phyloP scores from a whole-genome alignment of 2,888 invertebrate species.

The Sinelater perroti region DNA sequence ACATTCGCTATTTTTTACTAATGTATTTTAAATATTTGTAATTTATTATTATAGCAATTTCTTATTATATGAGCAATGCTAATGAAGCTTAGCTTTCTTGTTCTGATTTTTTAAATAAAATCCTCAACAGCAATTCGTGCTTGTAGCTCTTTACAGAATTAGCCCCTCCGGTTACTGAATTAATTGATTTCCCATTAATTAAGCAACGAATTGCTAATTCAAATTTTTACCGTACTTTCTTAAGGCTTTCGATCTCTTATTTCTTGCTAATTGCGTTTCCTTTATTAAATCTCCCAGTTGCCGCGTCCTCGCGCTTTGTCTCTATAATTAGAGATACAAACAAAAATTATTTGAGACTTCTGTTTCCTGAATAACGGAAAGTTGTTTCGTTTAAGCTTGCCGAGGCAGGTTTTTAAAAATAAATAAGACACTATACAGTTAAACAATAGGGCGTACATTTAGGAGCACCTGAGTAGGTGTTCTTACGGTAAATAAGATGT shows the following conservation, averaged over 20 bases:
- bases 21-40: too few species aligned
- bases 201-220: background rate
- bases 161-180: background rate
- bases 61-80: too few species aligned
- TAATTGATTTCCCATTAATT: conserved; percentile 4
- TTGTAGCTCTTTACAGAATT: too few species aligned
- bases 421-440: too few species aligned
- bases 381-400: too few species aligned
- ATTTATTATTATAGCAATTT: too few species aligned
- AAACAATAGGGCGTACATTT: conserved; percentile 3
- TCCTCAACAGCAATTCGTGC: too few species aligned
- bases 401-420: too few species aligned
- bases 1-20: too few species aligned
- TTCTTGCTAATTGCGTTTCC: conserved; percentile 4
- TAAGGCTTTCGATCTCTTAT: conserved; percentile 11
- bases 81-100: too few species aligned
- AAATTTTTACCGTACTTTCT: conserved; percentile 3
- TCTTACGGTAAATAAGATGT: background rate
- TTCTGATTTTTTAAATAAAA: too few species aligned
- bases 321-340: conserved; percentile 5
- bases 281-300: conserved; percentile 7
- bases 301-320: background rate
- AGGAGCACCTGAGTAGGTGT: background rate
- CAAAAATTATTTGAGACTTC: conserved; percentile 1
- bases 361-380: too few species aligned